Evolutionary conservation across 2,113 vertebrate genomes (phyloP).

Genomic region (Trochalopteron elliotii): DNA sequence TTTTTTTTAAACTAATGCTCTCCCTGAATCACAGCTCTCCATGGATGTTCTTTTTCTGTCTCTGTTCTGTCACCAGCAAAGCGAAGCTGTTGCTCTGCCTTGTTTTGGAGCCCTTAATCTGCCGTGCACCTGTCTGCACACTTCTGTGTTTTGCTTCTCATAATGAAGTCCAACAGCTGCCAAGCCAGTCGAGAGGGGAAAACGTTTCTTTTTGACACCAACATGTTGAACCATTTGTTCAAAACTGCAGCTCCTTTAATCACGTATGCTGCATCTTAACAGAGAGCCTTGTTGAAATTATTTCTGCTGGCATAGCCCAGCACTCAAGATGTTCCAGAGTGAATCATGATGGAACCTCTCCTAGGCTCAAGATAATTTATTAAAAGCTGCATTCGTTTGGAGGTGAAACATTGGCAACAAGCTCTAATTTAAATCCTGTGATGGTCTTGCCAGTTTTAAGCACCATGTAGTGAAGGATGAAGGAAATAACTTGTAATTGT

Average conservation of each 20-base stretch:
- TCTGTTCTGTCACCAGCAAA: background rate
- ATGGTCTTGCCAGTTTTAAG: background rate
- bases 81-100: background rate
- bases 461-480: background rate
- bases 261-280: background rate
- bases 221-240: slow-evolving; percentile 36
- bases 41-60: slow-evolving; percentile 7
- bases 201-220: background rate
- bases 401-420: background rate
- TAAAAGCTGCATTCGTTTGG: slow-evolving; percentile 13
- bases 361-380: background rate
- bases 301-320: slow-evolving; percentile 27
- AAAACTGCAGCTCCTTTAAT: slow-evolving; percentile 16
- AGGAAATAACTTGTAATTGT: background rate
- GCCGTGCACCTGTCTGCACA: background rate
- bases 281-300: slow-evolving; percentile 9
- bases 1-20: background rate
- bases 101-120: background rate
- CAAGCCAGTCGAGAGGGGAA: background rate
- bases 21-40: background rate
- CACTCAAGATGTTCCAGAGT: slow-evolving; percentile 44
- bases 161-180: slow-evolving; percentile 24
- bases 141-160: background rate
- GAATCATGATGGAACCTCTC: slow-evolving; percentile 34
- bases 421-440: slow-evolving; percentile 4